phyloP scores from a whole-genome alignment of 2,113 vertebrate genomes.

The Ursus arctos region DNA sequence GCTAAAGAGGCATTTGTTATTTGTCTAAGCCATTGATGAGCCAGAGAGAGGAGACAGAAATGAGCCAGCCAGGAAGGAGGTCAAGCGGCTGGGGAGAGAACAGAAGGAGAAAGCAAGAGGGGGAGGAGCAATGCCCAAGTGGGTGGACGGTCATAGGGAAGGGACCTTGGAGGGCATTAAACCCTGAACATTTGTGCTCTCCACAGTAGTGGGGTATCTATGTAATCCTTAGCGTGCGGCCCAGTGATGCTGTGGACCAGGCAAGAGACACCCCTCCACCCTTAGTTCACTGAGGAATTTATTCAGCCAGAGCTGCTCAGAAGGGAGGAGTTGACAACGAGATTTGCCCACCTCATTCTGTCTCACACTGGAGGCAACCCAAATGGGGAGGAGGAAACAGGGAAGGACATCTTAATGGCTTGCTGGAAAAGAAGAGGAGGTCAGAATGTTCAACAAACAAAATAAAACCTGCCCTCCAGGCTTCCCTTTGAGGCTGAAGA shows the following conservation, averaged over 20 bases:
- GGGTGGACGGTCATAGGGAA: slow-evolving; percentile 75
- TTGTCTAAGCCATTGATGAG: slow-evolving; percentile 76
- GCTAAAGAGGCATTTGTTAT: slow-evolving; percentile 79
- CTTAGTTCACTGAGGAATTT: neutral
- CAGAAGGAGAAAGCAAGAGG: slow-evolving; percentile 36
- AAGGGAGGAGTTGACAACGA: neutral
- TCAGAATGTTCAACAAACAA: neutral
- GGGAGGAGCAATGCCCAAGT: slow-evolving; percentile 77
- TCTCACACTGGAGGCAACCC: neutral
- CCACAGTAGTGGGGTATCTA: neutral
- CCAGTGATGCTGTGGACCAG: neutral
- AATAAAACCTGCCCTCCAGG: neutral
- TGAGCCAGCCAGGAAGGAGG: slow-evolving; percentile 61
- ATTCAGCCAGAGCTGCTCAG: neutral
- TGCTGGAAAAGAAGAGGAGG: neutral
- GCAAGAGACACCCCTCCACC: neutral
- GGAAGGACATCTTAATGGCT: neutral
- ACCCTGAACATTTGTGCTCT: slow-evolving; percentile 6
- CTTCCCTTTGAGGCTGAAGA: neutral
- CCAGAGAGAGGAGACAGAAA: slow-evolving; percentile 75
- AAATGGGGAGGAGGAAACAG: neutral
- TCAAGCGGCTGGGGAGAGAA: neutral
- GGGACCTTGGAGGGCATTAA: neutral
- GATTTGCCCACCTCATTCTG: neutral
- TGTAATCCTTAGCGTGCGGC: neutral